Percentiles rank a stretch among this genome's conserved stretches.
Evolutionary conservation across 2,797 vertebrate species (phyloP).

Genomic region (Arremon brunneinucha): DNA sequence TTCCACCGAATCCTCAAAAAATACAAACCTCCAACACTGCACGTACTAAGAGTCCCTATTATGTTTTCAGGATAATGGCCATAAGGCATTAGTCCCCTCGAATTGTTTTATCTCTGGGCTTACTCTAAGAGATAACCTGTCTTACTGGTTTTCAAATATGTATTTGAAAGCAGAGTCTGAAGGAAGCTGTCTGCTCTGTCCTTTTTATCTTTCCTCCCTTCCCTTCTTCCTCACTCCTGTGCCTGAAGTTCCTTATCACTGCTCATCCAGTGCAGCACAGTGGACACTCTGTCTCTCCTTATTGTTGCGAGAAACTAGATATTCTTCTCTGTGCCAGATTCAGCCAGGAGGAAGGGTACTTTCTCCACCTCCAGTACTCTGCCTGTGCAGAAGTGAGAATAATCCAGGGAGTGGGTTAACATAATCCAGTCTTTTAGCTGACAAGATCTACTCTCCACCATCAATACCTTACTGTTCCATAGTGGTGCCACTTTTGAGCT

Average conservation of each 20-base stretch:
- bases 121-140: neutral
- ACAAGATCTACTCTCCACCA: neutral
- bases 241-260: neutral
- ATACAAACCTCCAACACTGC: neutral
- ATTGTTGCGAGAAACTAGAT: neutral
- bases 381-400: neutral
- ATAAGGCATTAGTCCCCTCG: neutral
- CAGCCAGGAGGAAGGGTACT: neutral
- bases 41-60: neutral
- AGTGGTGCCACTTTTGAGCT: neutral
- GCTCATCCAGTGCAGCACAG: neutral
- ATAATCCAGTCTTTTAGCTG: neutral
- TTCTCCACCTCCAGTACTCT: neutral
- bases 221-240: neutral
- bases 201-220: neutral
- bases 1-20: neutral
- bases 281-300: neutral
- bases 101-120: neutral
- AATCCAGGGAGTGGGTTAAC: neutral
- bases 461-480: neutral
- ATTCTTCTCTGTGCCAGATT: neutral
- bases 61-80: neutral
- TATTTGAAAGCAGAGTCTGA: neutral
- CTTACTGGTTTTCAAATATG: neutral
- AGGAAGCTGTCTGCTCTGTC: accelerated